Percentiles rank a stretch among this genome's conserved stretches.
Conservation (phyloP, 1,140 invertebrate genomes). For the Drosophila dunni region DNA sequence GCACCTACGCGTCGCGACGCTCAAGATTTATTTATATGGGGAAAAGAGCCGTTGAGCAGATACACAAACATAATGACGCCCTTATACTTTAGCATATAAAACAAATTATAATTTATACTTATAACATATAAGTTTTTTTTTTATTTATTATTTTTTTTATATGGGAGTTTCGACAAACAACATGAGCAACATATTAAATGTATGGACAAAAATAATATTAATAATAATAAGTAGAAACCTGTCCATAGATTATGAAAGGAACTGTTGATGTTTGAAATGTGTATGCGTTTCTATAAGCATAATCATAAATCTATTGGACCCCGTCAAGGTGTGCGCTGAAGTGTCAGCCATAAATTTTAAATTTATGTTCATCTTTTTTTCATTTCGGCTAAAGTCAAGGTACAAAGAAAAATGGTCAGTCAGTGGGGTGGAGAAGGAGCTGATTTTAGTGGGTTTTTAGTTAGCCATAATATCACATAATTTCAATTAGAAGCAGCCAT, state of each 20-base stretch:
- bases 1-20: slow-evolving; percentile 50
- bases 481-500: slow-evolving; percentile 56
- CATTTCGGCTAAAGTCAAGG: slow-evolving; percentile 40
- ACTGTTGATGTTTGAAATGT: slow-evolving; percentile 75
- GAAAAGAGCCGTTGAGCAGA: slow-evolving; percentile 27
- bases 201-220: slow-evolving; percentile 20
- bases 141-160: slow-evolving; percentile 6
- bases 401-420: slow-evolving; percentile 28
- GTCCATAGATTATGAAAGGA: slow-evolving; percentile 73
- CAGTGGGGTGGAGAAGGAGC: not conserved
- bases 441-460: not conserved
- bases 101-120: slow-evolving; percentile 72
- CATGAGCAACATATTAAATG: slow-evolving; percentile 39
- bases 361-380: slow-evolving; percentile 70
- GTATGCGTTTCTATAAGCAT: slow-evolving; percentile 42
- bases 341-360: slow-evolving; percentile 74
- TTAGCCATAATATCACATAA: slow-evolving; percentile 6
- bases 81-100: slow-evolving; percentile 53
- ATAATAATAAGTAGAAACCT: slow-evolving; percentile 57
- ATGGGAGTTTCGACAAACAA: slow-evolving; percentile 38
- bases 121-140: slow-evolving; percentile 2
- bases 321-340: slow-evolving; percentile 65
- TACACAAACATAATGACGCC: slow-evolving; percentile 41
- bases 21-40: slow-evolving; percentile 65
- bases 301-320: slow-evolving; percentile 68